Conservation (phyloP, 2,797 vertebrate species). For the Myotis planiceps region DNA sequence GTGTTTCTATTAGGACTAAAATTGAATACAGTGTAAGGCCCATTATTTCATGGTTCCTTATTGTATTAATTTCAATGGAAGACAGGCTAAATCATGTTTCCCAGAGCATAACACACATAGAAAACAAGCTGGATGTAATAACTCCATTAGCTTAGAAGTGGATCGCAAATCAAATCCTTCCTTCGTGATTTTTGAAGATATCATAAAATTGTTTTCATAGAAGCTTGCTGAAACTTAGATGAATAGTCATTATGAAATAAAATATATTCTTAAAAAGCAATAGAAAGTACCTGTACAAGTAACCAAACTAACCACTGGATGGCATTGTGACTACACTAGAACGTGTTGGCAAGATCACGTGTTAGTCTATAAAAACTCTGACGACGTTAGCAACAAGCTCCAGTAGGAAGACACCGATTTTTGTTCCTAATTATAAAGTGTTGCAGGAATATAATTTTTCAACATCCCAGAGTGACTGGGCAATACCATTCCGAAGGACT, state of each 20-base stretch:
- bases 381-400: not conserved
- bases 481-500: not conserved
- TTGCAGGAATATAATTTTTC: slow-evolving; percentile 26
- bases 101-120: slow-evolving; percentile 72
- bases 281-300: slow-evolving; percentile 14
- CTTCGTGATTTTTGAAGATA: slow-evolving; percentile 55
- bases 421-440: slow-evolving; percentile 40
- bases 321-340: slow-evolving; percentile 45
- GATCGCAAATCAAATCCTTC: slow-evolving; percentile 73
- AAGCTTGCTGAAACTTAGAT: slow-evolving; percentile 19
- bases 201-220: slow-evolving; percentile 60
- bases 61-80: slow-evolving; percentile 76
- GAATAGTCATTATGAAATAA: slow-evolving; percentile 24
- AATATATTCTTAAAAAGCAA: not conserved
- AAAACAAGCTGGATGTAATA: slow-evolving; percentile 77
- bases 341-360: not conserved
- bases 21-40: slow-evolving; percentile 79
- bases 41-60: slow-evolving; percentile 82
- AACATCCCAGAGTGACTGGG: not conserved
- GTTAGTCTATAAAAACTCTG: slow-evolving; percentile 62
- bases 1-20: slow-evolving; percentile 80
- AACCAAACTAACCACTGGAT: slow-evolving; percentile 58
- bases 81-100: slow-evolving; percentile 79
- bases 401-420: not conserved
- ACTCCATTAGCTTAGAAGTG: slow-evolving; percentile 79